Conservation (phyloP, 1,140 invertebrate species). For the Pseudomyrmex concolor region DNA sequence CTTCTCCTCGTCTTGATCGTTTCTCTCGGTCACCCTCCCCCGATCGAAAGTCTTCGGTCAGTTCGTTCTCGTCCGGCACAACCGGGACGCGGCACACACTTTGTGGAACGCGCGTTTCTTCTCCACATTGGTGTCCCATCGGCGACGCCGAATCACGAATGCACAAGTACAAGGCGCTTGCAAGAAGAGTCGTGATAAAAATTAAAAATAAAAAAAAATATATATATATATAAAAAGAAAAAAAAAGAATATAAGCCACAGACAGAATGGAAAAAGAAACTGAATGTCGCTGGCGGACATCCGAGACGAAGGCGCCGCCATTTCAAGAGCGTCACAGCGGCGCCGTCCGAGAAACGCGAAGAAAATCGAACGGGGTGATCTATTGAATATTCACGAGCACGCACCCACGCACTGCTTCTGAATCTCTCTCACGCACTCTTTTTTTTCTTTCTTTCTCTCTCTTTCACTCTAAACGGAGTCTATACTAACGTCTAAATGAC, state of each 20-base stretch:
- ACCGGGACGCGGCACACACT: neutral
- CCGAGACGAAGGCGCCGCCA: slow-evolving; percentile 25
- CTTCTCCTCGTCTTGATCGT: slow-evolving; percentile 18
- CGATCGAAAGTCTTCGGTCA: slow-evolving; percentile 49
- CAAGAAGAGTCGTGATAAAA: slow-evolving; percentile 19
- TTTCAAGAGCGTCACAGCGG: neutral
- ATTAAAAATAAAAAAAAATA: slow-evolving; percentile 13
- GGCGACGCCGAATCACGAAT: slow-evolving; percentile 2
- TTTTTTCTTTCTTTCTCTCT: neutral
- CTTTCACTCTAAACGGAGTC: slow-evolving; percentile 29
- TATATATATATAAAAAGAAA: neutral
- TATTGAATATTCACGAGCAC: slow-evolving; percentile 24
- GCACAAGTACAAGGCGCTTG: neutral
- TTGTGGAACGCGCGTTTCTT: neutral
- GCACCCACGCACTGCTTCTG: slow-evolving; percentile 26
- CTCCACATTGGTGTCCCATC: slow-evolving; percentile 1
- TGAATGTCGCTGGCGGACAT: neutral
- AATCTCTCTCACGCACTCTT: slow-evolving; percentile 51
- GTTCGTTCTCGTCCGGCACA: slow-evolving; percentile 16
- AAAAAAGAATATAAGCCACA: neutral
- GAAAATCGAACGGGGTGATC: slow-evolving; percentile 32
- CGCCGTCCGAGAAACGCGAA: slow-evolving; percentile 26
- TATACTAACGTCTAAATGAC: slow-evolving; percentile 2
- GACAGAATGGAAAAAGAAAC: slow-evolving; percentile 4
- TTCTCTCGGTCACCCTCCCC: slow-evolving; percentile 27